Base-by-base conservation (phyloP, 2,113 vertebrate species). In the Ornithorhynchus anatinus region DNA sequence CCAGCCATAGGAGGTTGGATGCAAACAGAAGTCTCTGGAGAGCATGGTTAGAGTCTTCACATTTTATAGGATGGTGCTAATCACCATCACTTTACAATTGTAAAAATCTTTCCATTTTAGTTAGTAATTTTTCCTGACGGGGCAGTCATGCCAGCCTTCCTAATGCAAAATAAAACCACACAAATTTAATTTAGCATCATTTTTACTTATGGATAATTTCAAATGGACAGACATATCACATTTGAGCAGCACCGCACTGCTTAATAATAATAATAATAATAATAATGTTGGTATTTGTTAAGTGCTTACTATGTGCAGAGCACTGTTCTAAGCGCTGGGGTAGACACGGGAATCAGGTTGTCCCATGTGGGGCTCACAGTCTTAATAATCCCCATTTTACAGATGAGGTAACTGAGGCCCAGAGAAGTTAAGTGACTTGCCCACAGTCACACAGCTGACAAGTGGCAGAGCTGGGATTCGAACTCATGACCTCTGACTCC, bases 1-100 rank as follows among this genome's bases (percentile, higher is more conserved):
- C n/a, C n/a, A n/a, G n/a, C n/a, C n/a, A n/a, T n/a, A n/a, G n/a
- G n/a, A n/a, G n/a, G n/a, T n/a, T n/a, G n/a, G n/a, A 1, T 3
- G 39, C 1, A 27, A 14, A 42, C 16, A 48, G 16, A 20, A 17
- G 42, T 17, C 27, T 4, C 14, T 6, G 37, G 27, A 33, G 10
- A n/a, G 11, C 8, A 27, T 32, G 10, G 2, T 6, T 10, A 3
- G 8, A 4, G 12, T 10, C 20, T 5, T n/a, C 19, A 53, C 42
- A 7, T 8, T 22, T 5, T 6, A n/a, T 35, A 8, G 16, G n/a
- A 1, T 1, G 42, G 38, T 0, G 0, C 40, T 7, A 2, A 17
- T 10, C 5, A 15, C 33, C 78, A 23, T 73, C 58, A 88, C 89
- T 90, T 89, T 89, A 88, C 86, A 90, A 89, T 90, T 89, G 89